phyloP scores from a whole-genome alignment of 1,140 invertebrate genomes.

The Drosophila trapezifrons region DNA sequence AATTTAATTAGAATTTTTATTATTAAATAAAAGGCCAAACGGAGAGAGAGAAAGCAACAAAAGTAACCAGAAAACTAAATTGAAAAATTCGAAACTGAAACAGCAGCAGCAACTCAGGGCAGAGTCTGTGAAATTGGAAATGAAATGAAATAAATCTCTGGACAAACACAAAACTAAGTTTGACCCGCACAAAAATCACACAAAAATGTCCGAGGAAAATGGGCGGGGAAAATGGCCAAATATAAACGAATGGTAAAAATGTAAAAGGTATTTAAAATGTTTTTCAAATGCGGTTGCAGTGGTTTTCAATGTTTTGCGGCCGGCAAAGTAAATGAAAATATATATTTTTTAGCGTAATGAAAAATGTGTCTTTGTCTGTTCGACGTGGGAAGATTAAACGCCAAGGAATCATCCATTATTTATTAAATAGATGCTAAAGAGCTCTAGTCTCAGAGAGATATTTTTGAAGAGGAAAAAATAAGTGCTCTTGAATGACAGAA shows the following conservation, averaged over 20 bases:
- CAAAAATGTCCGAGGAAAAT: slow-evolving; percentile 36
- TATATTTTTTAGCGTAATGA: slow-evolving; percentile 58
- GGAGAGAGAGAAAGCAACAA: slow-evolving; percentile 20
- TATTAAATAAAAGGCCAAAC: slow-evolving; percentile 66
- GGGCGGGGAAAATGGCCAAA: slow-evolving; percentile 37
- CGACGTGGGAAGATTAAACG: slow-evolving; percentile 21
- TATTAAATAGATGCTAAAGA: slow-evolving; percentile 28
- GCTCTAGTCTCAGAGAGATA: not conserved
- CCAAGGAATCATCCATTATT: slow-evolving; percentile 17
- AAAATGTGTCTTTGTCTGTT: slow-evolving; percentile 9
- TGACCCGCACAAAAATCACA: slow-evolving; percentile 51
- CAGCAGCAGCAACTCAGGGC: slow-evolving; percentile 8
- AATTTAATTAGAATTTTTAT: slow-evolving; percentile 77
- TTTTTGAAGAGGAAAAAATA: not conserved
- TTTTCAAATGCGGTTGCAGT: slow-evolving; percentile 73
- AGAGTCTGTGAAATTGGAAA: slow-evolving; percentile 57
- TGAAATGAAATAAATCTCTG: slow-evolving; percentile 77
- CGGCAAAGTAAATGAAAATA: slow-evolving; percentile 74
- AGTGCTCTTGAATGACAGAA: slow-evolving; percentile 24
- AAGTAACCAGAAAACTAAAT: slow-evolving; percentile 50
- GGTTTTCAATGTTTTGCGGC: slow-evolving; percentile 52
- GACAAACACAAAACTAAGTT: slow-evolving; percentile 55
- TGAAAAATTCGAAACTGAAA: slow-evolving; percentile 59
- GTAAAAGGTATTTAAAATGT: slow-evolving; percentile 81
- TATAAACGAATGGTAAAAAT: slow-evolving; percentile 74